These are phyloP conservation scores for Nephrotoma flavescens DNA, from an alignment of 2,888 invertebrate genomes.

Conservation along the genomic window DNA sequence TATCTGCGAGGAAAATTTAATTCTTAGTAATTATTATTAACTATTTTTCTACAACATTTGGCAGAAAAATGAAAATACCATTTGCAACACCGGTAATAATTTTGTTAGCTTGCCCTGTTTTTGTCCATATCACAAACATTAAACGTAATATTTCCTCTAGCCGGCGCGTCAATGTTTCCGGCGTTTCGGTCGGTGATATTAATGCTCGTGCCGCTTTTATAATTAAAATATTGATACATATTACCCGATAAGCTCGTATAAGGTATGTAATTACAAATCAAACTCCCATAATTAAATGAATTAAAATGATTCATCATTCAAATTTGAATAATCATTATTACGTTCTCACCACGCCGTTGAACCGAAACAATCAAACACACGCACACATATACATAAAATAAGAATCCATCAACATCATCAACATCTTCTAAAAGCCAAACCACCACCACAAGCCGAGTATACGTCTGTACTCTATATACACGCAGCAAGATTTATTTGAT, in stretches of 20 bases:
- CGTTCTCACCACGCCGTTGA: background rate
- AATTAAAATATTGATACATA: background rate
- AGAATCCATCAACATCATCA: background rate
- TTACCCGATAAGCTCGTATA: background rate
- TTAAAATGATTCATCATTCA: background rate
- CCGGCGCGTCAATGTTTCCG: conserved; percentile 41
- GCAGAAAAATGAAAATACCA: background rate
- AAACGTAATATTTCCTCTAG: conserved; percentile 66
- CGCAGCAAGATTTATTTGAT: background rate
- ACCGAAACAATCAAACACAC: background rate
- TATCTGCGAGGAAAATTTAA: conserved; percentile 41
- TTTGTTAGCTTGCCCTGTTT: conserved; percentile 54
- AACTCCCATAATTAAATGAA: background rate
- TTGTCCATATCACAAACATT: conserved; percentile 72
- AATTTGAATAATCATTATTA: background rate
- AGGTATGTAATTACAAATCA: background rate
- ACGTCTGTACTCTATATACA: background rate
- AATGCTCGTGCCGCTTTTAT: background rate
- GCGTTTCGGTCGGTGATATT: conserved; percentile 15
- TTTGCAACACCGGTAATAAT: conserved; percentile 41
- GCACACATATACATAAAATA: background rate
- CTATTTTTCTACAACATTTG: conserved; percentile 1
- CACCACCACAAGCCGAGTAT: background rate
- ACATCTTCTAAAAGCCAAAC: background rate
- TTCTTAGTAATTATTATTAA: background rate